A percentile compares a stretch with the other conserved stretches of the same genome.
These are phyloP conservation scores for Solenopsis invicta DNA, from an alignment of 1,140 invertebrate genomes.

Conservation along the genomic window DNA sequence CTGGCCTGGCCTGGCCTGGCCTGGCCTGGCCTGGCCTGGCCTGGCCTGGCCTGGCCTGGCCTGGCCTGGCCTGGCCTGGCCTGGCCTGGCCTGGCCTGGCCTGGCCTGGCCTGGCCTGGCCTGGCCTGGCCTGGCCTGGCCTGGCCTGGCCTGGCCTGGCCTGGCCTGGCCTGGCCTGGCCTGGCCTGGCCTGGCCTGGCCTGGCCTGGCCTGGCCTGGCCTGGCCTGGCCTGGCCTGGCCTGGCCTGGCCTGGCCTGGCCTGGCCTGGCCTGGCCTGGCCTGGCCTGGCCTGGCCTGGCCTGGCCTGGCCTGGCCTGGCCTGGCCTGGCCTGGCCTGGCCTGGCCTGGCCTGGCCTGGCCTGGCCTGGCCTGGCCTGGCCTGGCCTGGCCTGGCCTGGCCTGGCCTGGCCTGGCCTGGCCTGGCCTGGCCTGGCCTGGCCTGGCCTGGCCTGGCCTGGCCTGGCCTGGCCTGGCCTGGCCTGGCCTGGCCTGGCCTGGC, in stretches of 20 bases:
- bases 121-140: conserved; percentile 7
- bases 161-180: conserved; percentile 7
- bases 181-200: conserved; percentile 7
- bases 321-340: conserved; percentile 7
- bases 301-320: conserved; percentile 7
- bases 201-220: conserved; percentile 7
- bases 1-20: conserved; percentile 7
- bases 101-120: conserved; percentile 7
- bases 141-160: conserved; percentile 7
- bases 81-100: conserved; percentile 7
- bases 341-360: conserved; percentile 7
- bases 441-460: conserved; percentile 7
- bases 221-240: conserved; percentile 7
- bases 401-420: conserved; percentile 7
- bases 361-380: conserved; percentile 7
- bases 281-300: conserved; percentile 7
- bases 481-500: conserved; percentile 7
- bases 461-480: conserved; percentile 7
- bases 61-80: conserved; percentile 7
- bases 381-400: conserved; percentile 7
- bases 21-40: conserved; percentile 7
- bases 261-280: conserved; percentile 7
- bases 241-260: conserved; percentile 7
- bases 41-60: conserved; percentile 7
- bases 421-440: conserved; percentile 7